phyloP scores from a whole-genome alignment of 2,113 vertebrate genomes.

The Tetrao urogallus region DNA sequence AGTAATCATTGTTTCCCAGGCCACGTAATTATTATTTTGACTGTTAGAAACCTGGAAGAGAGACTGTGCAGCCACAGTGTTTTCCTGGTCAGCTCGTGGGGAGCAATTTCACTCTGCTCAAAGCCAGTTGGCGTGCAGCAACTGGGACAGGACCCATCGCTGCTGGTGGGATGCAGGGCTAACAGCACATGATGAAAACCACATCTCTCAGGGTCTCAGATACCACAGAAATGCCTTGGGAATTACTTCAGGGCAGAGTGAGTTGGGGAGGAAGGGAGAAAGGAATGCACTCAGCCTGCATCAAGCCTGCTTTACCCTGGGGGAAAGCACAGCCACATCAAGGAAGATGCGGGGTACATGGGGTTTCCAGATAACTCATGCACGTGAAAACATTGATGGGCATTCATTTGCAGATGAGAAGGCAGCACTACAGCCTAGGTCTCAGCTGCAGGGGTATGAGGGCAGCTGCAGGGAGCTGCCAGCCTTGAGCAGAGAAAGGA shows the following conservation, averaged over 20 bases:
- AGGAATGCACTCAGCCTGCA: neutral
- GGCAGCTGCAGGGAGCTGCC: neutral
- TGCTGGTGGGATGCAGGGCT: neutral
- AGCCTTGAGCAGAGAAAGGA: neutral
- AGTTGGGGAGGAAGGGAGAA: neutral
- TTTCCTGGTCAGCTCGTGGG: neutral
- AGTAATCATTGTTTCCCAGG: slow-evolving; percentile 52
- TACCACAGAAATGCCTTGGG: slow-evolving; percentile 52
- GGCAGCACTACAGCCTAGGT: fast-evolving
- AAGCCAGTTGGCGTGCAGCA: neutral
- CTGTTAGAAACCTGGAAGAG: slow-evolving; percentile 21
- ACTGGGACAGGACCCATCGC: neutral
- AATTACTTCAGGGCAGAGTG: neutral
- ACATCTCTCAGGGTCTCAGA: neutral
- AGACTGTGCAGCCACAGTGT: neutral
- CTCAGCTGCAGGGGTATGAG: neutral
- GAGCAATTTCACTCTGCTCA: neutral
- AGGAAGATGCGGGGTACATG: neutral
- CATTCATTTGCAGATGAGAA: neutral
- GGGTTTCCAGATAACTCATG: neutral
- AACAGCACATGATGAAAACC: neutral
- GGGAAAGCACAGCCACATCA: neutral
- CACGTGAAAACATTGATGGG: neutral
- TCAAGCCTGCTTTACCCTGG: neutral
- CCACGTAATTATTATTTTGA: slow-evolving; percentile 48